These are phyloP conservation scores for Cyrtodaria siliqua DNA, from an alignment of 2,888 invertebrate species.

Conservation along the genomic window DNA sequence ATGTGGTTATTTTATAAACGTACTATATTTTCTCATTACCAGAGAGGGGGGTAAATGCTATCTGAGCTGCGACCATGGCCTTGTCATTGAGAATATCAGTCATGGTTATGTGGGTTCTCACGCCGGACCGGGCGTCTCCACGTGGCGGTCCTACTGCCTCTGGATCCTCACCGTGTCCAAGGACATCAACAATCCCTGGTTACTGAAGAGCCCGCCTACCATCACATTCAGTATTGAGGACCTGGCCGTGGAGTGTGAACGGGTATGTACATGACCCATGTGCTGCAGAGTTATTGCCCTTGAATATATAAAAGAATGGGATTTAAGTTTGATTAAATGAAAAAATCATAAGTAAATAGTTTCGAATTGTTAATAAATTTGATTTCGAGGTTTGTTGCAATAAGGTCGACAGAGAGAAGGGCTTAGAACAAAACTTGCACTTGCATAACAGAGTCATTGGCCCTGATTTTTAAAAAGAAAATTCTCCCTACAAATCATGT, in stretches of 20 bases:
- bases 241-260: conserved; percentile 74
- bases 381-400: no score
- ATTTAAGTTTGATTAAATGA: no score
- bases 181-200: conserved; percentile 55
- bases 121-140: conserved; percentile 72
- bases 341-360: no score
- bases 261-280: no score
- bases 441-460: no score
- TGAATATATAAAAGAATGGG: no score
- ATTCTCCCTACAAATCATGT: no score
- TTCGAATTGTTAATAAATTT: no score
- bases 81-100: conserved; percentile 90
- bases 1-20: not conserved
- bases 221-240: conserved; percentile 88
- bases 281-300: no score
- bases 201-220: conserved; percentile 13
- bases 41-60: conserved; percentile 94
- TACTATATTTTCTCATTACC: conserved; percentile 7
- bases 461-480: no score
- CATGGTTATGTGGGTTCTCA: conserved; percentile 93
- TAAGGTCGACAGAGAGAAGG: no score
- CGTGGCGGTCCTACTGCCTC: conserved; percentile 90
- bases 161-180: conserved; percentile 92
- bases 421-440: no score
- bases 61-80: conserved; percentile 90